Conservation (phyloP, 2,888 invertebrate species). For the Azorinus chamasolen region DNA sequence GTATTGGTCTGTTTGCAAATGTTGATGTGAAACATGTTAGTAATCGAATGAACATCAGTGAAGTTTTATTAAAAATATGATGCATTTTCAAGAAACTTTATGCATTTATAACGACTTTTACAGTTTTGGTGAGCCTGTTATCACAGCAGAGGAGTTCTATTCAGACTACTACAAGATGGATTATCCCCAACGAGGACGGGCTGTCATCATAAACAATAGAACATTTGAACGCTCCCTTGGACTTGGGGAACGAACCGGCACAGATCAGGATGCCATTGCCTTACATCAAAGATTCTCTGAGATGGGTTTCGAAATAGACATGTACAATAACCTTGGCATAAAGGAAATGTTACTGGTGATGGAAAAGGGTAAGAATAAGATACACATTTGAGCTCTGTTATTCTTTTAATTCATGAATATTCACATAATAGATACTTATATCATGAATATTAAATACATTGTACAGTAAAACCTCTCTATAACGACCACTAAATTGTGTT, state of each 20-base stretch:
- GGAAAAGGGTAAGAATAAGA: slow-evolving; percentile 89
- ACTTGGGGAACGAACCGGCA: slow-evolving; percentile 89
- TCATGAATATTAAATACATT: no score
- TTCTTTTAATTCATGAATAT: no score
- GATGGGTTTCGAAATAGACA: slow-evolving; percentile 91
- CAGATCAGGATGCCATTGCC: slow-evolving; percentile 94
- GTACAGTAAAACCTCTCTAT: no score
- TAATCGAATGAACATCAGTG: no score
- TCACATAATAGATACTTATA: no score
- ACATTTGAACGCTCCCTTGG: slow-evolving; percentile 88
- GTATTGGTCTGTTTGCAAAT: no score
- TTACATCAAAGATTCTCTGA: slow-evolving; percentile 88
- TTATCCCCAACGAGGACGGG: slow-evolving; percentile 92
- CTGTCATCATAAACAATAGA: slow-evolving; percentile 96
- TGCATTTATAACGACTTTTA: no score
- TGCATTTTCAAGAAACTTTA: no score
- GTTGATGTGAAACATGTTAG: no score
- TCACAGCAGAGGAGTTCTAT: slow-evolving; percentile 61
- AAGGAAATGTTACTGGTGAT: slow-evolving; percentile 90
- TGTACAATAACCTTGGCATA: slow-evolving; percentile 89
- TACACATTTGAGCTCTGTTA: neutral
- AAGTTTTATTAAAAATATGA: no score
- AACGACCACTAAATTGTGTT: no score
- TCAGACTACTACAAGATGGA: slow-evolving; percentile 94
- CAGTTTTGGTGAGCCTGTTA: no score